These are phyloP conservation scores for Orussus abietinus DNA, from an alignment of 1,140 invertebrate genomes.

Conservation along the genomic window DNA sequence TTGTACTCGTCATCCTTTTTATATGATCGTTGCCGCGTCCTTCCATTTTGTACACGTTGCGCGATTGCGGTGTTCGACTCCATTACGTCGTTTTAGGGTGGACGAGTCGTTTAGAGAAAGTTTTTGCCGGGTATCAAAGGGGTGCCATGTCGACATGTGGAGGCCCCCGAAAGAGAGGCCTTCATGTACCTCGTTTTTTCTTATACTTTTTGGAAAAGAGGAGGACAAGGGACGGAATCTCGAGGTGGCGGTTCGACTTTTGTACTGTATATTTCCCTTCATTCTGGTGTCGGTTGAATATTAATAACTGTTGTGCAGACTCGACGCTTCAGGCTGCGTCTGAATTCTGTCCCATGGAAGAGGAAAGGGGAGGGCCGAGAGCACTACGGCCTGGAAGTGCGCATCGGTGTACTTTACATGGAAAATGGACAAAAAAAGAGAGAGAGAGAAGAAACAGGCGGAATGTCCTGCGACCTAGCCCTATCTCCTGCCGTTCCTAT, in stretches of 20 bases:
- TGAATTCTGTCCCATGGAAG: neutral
- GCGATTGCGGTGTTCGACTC: no score
- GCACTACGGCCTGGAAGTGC: constrained; percentile 19
- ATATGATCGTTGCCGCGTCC: no score
- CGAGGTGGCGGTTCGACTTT: neutral
- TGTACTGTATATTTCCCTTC: neutral
- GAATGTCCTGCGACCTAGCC: constrained; percentile 10
- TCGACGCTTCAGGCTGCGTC: no score
- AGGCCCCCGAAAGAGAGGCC: no score
- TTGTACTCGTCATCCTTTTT: no score
- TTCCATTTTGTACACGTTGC: no score
- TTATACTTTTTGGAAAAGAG: neutral
- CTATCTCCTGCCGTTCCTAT: constrained; percentile 11
- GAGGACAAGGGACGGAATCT: neutral
- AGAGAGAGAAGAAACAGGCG: neutral
- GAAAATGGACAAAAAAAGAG: no score
- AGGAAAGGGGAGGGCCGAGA: constrained; percentile 2
- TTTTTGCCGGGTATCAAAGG: no score
- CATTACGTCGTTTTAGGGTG: no score
- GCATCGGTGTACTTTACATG: constrained; percentile 17
- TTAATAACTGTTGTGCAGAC: neutral
- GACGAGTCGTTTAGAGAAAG: no score
- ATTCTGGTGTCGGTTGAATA: neutral
- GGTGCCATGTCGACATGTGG: no score
- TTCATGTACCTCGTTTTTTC: no score